phyloP scores from a whole-genome alignment of 2,888 invertebrate species.

The Ceratothoa steindachneri region DNA sequence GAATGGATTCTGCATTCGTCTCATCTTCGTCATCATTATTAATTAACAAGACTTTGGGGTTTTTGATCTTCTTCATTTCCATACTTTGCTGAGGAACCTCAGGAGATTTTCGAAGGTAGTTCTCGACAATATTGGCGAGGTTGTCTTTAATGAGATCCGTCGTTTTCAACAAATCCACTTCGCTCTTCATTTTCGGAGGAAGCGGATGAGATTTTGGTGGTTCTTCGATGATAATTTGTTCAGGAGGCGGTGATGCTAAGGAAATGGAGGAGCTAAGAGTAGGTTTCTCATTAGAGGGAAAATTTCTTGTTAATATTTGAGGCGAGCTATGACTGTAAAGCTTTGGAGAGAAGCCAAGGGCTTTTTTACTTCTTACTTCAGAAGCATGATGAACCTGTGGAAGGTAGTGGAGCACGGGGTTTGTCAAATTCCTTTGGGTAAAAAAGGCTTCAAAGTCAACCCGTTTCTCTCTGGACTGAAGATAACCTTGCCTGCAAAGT shows the following conservation, averaged over 20 bases:
- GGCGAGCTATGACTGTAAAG: not conserved
- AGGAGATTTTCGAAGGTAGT: conserved; percentile 29
- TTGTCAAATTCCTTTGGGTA: not conserved
- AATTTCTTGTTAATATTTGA: not conserved
- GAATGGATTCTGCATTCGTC: not conserved
- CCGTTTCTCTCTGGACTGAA: not conserved
- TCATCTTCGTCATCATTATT: conserved; percentile 5
- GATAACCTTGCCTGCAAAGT: not conserved
- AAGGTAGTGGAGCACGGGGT: not conserved
- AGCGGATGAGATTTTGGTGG: conserved; percentile 26
- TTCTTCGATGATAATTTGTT: conserved; percentile 25
- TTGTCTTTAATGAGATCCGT: conserved; percentile 42
- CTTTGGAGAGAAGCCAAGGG: not conserved
- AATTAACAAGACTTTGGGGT: not conserved
- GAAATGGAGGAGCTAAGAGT: too few relatives aligned
- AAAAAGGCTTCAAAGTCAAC: not conserved
- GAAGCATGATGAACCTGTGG: not conserved
- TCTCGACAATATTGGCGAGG: conserved; percentile 43
- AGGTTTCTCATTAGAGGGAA: not conserved
- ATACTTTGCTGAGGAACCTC: not conserved
- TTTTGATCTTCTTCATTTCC: not conserved
- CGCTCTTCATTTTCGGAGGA: conserved; percentile 34
- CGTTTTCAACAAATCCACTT: conserved; percentile 35
- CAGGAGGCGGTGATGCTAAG: not conserved
- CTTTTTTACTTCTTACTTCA: not conserved